phyloP scores from a whole-genome alignment of 2,888 invertebrate species.

The Drosophila anomalipes region DNA sequence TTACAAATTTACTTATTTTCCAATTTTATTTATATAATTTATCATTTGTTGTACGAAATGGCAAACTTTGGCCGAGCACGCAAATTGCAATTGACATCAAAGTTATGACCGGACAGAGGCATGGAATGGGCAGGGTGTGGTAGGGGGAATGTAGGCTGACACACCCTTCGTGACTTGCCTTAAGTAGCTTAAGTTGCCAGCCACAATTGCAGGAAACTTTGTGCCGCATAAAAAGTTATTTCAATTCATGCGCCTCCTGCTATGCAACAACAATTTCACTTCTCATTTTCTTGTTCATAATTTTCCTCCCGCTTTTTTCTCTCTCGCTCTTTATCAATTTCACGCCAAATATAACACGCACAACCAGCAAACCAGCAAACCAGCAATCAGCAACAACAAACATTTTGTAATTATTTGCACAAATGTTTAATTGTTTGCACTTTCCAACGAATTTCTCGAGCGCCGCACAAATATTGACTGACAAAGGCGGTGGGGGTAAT shows the following conservation, averaged over 20 bases:
- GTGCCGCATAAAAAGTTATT: slow-evolving; percentile 32
- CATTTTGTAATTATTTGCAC: slow-evolving; percentile 68
- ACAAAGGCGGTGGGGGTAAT: slow-evolving; percentile 43
- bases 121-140: neutral
- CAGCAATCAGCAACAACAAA: slow-evolving; percentile 8
- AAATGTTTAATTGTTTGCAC: slow-evolving; percentile 76
- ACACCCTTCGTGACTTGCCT: neutral
- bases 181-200: slow-evolving; percentile 25
- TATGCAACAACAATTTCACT: slow-evolving; percentile 33
- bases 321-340: slow-evolving; percentile 57
- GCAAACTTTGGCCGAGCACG: slow-evolving; percentile 10
- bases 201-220: slow-evolving; percentile 50
- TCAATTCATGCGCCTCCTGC: slow-evolving; percentile 10
- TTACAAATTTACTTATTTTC: slow-evolving; percentile 50
- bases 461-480: slow-evolving; percentile 74
- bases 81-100: slow-evolving; percentile 21
- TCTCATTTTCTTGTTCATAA: slow-evolving; percentile 16
- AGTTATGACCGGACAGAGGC: neutral
- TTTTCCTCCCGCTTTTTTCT: neutral
- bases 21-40: slow-evolving; percentile 44
- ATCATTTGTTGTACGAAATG: slow-evolving; percentile 26
- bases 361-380: slow-evolving; percentile 18
- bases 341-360: slow-evolving; percentile 65
- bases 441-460: slow-evolving; percentile 65
- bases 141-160: neutral